These are phyloP conservation scores for Agelas oroides DNA, from an alignment of 37 sponge, comb jelly and placozoan species.

Conservation along the genomic window DNA sequence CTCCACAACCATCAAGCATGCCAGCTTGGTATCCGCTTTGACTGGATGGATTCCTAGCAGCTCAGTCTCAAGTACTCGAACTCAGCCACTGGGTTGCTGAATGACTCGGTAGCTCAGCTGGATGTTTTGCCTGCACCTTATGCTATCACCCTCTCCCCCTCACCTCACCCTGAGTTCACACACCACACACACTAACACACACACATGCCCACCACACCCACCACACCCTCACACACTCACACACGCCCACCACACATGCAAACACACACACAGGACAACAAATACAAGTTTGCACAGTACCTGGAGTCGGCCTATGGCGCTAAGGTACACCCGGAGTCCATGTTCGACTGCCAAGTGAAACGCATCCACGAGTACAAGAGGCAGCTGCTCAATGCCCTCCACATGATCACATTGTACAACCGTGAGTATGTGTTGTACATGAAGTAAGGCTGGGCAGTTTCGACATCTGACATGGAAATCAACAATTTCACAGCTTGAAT, in stretches of 20 bases:
- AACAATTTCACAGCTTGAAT: no score
- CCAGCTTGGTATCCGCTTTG: no score
- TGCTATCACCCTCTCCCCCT: no score
- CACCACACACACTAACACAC: background rate
- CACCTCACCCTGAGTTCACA: no score
- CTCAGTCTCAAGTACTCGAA: no score
- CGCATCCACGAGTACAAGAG: slow-evolving; percentile 99
- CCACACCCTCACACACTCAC: no score
- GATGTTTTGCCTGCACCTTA: no score
- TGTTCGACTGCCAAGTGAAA: slow-evolving; percentile 99
- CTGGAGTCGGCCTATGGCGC: slow-evolving; percentile 80
- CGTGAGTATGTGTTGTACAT: slow-evolving; percentile 46
- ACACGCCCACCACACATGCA: background rate
- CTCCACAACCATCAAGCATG: no score
- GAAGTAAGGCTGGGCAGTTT: background rate
- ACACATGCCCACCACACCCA: no score
- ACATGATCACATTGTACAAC: slow-evolving; percentile 98
- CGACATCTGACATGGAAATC: background rate
- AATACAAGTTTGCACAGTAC: slow-evolving; percentile 82
- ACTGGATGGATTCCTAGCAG: no score
- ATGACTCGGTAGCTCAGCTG: no score
- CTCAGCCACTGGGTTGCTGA: no score
- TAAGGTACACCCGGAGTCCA: slow-evolving; percentile 72
- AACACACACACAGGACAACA: slow-evolving; percentile 86
- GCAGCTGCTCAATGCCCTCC: slow-evolving; percentile 96